phyloP scores from a whole-genome alignment of 2,113 vertebrate genomes.

The Potamarius usumacintae region DNA sequence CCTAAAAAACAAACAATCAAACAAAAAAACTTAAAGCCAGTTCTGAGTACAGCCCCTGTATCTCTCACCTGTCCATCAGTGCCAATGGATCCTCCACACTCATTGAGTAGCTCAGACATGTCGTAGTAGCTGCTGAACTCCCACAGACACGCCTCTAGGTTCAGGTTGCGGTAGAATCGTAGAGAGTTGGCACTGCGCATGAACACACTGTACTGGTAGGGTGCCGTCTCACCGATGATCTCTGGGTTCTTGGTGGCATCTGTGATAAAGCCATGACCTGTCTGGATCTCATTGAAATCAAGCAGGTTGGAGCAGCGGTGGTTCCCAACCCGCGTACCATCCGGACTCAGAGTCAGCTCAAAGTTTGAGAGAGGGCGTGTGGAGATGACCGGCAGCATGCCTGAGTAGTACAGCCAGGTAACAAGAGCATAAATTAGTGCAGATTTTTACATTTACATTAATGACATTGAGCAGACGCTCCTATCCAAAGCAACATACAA shows the following conservation, averaged over 20 bases:
- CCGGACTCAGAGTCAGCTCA: constrained; percentile 80
- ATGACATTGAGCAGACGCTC: no score
- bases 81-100: constrained; percentile 69
- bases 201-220: constrained; percentile 74
- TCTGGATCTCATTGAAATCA: constrained; percentile 82
- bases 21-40: not conserved
- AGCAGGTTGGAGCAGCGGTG: constrained; percentile 84
- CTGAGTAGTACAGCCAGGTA: constrained; percentile 51
- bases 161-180: constrained; percentile 82
- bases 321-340: constrained; percentile 78
- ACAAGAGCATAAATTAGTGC: not conserved
- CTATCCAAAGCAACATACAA: no score
- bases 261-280: constrained; percentile 79
- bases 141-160: constrained; percentile 85
- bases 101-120: constrained; percentile 80
- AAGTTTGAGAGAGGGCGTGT: constrained; percentile 79
- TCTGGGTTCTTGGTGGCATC: constrained; percentile 77
- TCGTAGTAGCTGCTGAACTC: constrained; percentile 84
- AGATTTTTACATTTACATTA: no score
- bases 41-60: not conserved
- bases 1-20: not conserved
- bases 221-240: constrained; percentile 78
- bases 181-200: constrained; percentile 74
- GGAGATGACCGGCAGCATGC: constrained; percentile 83
- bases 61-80: constrained; percentile 81